Evolutionary conservation across 2,113 vertebrate genomes (phyloP).

Genomic region (Motacilla alba): DNA sequence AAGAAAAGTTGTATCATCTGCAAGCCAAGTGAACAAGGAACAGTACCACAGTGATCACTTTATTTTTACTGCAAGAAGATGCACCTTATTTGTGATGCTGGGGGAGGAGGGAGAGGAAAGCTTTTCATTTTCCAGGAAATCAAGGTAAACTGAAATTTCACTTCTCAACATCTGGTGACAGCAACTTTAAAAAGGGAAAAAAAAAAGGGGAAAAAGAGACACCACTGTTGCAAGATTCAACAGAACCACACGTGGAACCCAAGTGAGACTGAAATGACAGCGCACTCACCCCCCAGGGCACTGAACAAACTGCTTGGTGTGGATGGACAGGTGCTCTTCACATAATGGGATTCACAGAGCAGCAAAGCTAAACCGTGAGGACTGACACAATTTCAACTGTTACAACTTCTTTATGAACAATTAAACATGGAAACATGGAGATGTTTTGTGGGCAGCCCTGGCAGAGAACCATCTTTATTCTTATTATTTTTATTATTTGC

Average conservation of each 20-base stretch:
- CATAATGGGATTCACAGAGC: neutral
- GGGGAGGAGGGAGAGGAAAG: constrained; percentile 6
- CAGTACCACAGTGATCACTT: neutral
- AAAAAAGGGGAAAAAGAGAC: neutral
- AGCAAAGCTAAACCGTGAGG: neutral
- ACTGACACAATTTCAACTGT: neutral
- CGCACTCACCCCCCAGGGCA: neutral
- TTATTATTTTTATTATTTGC: neutral
- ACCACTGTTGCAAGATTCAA: neutral
- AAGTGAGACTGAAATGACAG: neutral
- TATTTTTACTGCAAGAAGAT: constrained; percentile 8
- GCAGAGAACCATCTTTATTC: neutral
- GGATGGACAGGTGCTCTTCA: neutral
- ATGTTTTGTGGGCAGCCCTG: neutral
- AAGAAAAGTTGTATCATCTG: neutral
- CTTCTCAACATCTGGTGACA: constrained; percentile 1
- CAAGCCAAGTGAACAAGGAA: constrained; percentile 19
- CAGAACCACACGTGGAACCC: neutral
- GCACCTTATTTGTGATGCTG: neutral
- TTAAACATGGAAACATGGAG: neutral
- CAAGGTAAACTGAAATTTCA: constrained; percentile 9
- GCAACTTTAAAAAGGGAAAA: neutral
- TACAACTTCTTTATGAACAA: neutral
- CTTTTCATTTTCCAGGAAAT: neutral
- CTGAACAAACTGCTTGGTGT: neutral